These are phyloP conservation scores for Geotria australis DNA, from an alignment of 2,797 vertebrate genomes.

Conservation along the genomic window DNA sequence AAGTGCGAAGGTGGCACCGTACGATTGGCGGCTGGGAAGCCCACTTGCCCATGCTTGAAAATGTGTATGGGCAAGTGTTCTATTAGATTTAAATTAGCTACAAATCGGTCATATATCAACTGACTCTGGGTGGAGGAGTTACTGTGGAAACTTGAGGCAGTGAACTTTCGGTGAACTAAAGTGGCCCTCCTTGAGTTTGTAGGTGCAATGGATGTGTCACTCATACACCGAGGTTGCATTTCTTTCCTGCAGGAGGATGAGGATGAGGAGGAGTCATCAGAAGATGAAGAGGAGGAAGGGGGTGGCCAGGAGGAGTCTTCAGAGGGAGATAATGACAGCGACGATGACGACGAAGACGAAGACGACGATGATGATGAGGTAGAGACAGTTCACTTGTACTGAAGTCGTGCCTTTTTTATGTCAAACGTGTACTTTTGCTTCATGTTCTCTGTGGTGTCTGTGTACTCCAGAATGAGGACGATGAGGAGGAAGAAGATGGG, in stretches of 20 bases:
- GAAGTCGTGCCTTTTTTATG: background rate
- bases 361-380: conserved; percentile 3
- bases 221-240: background rate
- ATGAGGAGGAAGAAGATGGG: conserved; percentile 4
- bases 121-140: too few relatives aligned
- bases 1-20: too few relatives aligned
- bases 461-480: conserved; percentile 2
- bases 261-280: conserved; percentile 18
- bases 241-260: background rate
- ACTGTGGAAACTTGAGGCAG: too few relatives aligned
- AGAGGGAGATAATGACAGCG: conserved; percentile 6
- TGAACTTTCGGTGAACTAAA: too few relatives aligned
- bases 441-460: background rate
- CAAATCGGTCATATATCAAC: too few relatives aligned
- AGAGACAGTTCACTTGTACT: background rate
- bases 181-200: background rate
- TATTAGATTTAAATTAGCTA: too few relatives aligned
- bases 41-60: too few relatives aligned
- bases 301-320: conserved; percentile 19
- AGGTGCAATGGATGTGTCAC: background rate
- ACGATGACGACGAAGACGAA: conserved; percentile 17
- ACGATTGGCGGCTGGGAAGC: too few relatives aligned
- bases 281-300: conserved; percentile 22
- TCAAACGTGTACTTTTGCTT: background rate
- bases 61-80: too few relatives aligned